Evolutionary conservation across 2,888 invertebrate genomes (phyloP).

Genomic region (Zele albiditarsus): DNA sequence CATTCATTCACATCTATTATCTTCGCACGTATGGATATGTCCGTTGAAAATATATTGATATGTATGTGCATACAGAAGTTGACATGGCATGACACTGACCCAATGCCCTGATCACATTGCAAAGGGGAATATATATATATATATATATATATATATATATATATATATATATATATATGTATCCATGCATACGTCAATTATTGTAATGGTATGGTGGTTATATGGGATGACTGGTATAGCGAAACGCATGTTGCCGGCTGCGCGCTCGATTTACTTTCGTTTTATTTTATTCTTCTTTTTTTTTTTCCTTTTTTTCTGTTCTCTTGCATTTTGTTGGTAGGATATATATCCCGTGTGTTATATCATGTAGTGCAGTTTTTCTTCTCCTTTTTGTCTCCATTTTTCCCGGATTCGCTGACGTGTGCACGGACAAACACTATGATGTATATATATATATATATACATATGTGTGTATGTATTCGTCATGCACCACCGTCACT

Average conservation of each 20-base stretch:
- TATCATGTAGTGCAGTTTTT: background rate
- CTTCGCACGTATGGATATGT: background rate
- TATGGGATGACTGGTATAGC: slow-evolving; percentile 5
- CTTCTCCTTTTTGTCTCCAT: background rate
- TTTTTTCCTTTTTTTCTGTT: background rate
- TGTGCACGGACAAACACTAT: background rate
- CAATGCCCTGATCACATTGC: slow-evolving; percentile 15
- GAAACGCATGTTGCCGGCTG: background rate
- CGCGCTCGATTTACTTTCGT: slow-evolving; percentile 7
- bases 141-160: no score
- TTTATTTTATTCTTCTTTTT: background rate
- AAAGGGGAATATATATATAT: background rate
- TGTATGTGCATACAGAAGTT: background rate
- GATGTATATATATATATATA: background rate
- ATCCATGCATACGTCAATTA: background rate
- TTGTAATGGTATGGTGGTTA: slow-evolving; percentile 2
- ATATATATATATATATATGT: background rate
- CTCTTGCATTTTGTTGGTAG: background rate
- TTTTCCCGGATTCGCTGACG: background rate
- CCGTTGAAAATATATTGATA: background rate
- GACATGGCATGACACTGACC: slow-evolving; percentile 33
- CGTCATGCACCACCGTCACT: background rate
- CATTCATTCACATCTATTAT: background rate
- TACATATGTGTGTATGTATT: background rate
- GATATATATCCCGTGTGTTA: background rate